Evolutionary conservation across 1,140 invertebrate genomes (phyloP), one percentile per base, ranked within the genome.

Genomic region (Copidosoma floridanum): DNA sequence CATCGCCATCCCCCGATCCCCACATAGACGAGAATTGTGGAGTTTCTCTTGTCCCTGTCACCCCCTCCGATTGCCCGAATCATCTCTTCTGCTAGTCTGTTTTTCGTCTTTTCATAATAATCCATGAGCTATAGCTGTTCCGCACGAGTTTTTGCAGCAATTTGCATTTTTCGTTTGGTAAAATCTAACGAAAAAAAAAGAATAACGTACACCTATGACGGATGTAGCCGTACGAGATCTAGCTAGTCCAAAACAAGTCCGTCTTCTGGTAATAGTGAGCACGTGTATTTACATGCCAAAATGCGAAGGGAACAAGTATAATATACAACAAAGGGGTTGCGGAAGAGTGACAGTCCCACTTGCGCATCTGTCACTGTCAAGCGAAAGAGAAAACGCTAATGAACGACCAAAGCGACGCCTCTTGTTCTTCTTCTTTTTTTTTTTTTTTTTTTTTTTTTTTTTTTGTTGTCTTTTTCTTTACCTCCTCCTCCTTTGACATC

Each of bases 131-230:
- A 27, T 38, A 11, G 6, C 27, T 27, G 2, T 7, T 1, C 2
- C 27, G 32, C 50, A 24, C 21, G 10, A 32, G 38, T 35, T 38
- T n/a, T n/a, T n/a, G 29, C 1, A 23, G 63, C 59, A 74, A 79
- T 79, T 78, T 78, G 71, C 76, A 79, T 80, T 78, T 76, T 79
- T 73, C 71, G 73, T 70, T 69, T 67, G 54, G 57, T 58, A 60
- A 47, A 58, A 57, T 65, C 35, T 46, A 63, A 65, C 57, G 64
- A 61, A 53, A n/a, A n/a, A n/a, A n/a, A n/a, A n/a, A n/a, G n/a
- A n/a, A n/a, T n/a, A n/a, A n/a, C n/a, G n/a, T n/a, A n/a, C n/a
- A n/a, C n/a, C n/a, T n/a, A n/a, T n/a, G n/a, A n/a, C n/a, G n/a
- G n/a, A n/a, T n/a, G n/a, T n/a, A n/a, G n/a, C n/a, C n/a, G n/a